Conservation (phyloP, 2,113 vertebrate genomes). For the Mobula hypostoma region DNA sequence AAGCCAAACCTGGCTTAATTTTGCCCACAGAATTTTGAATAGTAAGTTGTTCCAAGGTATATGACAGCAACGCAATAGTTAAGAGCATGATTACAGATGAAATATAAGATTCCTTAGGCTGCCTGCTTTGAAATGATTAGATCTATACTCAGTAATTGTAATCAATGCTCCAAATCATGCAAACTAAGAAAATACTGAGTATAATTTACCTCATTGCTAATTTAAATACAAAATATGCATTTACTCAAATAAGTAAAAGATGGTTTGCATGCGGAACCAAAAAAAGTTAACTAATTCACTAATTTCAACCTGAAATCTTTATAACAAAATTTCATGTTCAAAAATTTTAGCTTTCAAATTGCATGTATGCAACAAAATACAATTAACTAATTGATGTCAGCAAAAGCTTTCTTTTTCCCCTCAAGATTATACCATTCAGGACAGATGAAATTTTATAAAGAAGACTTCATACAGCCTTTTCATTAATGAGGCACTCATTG, state of each 20-base stretch:
- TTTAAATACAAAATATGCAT: background rate
- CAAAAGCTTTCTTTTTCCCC: background rate
- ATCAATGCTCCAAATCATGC: background rate
- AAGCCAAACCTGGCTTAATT: no score
- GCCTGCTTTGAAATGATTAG: background rate
- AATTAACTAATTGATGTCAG: background rate
- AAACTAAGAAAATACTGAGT: background rate
- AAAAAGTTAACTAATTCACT: background rate
- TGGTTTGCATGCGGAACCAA: background rate
- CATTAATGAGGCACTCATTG: background rate
- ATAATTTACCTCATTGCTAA: background rate
- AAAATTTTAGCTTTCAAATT: background rate
- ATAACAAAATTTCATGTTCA: background rate
- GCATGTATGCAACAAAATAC: background rate
- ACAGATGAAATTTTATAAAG: slow-evolving; percentile 22
- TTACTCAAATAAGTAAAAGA: background rate
- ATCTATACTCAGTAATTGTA: background rate
- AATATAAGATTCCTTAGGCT: background rate
- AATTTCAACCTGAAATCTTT: background rate
- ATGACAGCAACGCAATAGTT: background rate
- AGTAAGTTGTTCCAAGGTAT: background rate
- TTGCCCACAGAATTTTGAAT: background rate
- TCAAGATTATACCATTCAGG: background rate
- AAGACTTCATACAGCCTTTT: background rate
- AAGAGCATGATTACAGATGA: background rate